phyloP scores from a whole-genome alignment of 37 sponge, comb jelly and placozoan genomes.

The Chondrilla cf. caribensis region DNA sequence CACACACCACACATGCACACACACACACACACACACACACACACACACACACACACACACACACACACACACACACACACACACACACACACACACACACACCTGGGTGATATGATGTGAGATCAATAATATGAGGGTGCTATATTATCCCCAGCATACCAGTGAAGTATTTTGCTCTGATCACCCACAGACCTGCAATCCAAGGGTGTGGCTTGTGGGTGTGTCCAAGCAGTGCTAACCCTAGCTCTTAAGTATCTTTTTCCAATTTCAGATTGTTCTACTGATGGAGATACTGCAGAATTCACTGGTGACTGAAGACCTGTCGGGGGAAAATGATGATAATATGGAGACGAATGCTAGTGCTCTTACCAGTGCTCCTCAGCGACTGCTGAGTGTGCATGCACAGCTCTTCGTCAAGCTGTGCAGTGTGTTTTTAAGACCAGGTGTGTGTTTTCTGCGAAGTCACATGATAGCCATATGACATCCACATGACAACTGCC shows the following conservation, averaged over 20 bases:
- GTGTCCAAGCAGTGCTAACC: not conserved
- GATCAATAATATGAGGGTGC: slow-evolving; percentile 20
- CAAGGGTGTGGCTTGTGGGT: not conserved
- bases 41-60: no score
- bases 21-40: no score
- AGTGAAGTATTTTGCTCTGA: no score
- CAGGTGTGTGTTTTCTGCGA: not conserved
- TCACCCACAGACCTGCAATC: not conserved
- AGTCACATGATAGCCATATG: no score
- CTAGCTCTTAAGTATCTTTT: not conserved
- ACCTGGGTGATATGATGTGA: slow-evolving; percentile 4
- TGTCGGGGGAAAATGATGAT: no score
- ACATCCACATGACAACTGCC: not conserved
- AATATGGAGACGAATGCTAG: slow-evolving; percentile 34
- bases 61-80: no score
- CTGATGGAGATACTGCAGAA: slow-evolving; percentile 49
- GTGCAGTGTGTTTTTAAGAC: not conserved
- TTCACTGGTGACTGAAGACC: slow-evolving; percentile 20
- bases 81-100: no score
- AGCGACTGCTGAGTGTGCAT: not conserved
- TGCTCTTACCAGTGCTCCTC: slow-evolving; percentile 17
- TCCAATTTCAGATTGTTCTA: slow-evolving; percentile 29
- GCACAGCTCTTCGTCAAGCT: slow-evolving; percentile 13
- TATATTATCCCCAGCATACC: not conserved
- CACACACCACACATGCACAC: no score